A percentile compares a stretch with the other conserved stretches of the same genome.
Conservation (phyloP, 2,888 invertebrate genomes). For the Nomada fucata region DNA sequence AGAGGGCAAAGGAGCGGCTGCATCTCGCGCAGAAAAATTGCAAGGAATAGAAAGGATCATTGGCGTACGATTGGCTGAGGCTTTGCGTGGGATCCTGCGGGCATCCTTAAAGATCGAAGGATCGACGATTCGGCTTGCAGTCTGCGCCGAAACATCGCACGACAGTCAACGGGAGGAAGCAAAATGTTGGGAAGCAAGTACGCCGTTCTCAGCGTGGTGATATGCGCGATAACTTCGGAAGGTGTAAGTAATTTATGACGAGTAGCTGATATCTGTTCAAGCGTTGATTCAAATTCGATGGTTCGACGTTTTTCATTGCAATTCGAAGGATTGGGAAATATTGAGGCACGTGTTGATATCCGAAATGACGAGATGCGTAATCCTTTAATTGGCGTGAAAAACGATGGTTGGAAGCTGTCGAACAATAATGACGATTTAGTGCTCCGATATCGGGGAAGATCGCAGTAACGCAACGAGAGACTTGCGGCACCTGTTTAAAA, state of each 20-base stretch:
- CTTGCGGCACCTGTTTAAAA: background rate
- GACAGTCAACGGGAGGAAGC: background rate
- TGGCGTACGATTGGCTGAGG: slow-evolving; percentile 50
- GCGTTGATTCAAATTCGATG: background rate
- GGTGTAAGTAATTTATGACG: slow-evolving; percentile 13
- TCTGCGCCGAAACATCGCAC: slow-evolving; percentile 31
- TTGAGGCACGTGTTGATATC: no score
- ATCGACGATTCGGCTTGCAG: slow-evolving; percentile 47
- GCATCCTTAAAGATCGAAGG: slow-evolving; percentile 57
- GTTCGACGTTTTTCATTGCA: background rate
- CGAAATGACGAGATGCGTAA: no score
- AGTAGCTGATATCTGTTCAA: background rate
- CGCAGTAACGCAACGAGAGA: background rate
- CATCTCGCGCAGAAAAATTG: slow-evolving; percentile 31
- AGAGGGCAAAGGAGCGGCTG: slow-evolving; percentile 35
- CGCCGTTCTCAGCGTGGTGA: background rate
- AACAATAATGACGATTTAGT: no score
- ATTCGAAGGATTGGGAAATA: no score
- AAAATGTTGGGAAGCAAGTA: slow-evolving; percentile 26
- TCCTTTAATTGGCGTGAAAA: no score
- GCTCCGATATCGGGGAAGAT: no score
- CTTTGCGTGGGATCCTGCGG: slow-evolving; percentile 44
- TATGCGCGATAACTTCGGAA: slow-evolving; percentile 2
- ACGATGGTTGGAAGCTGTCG: no score
- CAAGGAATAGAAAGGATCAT: slow-evolving; percentile 54